Percentiles rank a stretch among this genome's conserved stretches.
These are phyloP conservation scores for Crocodylus rhombifer DNA, from an alignment of 2,797 vertebrate species.

Conservation along the genomic window DNA sequence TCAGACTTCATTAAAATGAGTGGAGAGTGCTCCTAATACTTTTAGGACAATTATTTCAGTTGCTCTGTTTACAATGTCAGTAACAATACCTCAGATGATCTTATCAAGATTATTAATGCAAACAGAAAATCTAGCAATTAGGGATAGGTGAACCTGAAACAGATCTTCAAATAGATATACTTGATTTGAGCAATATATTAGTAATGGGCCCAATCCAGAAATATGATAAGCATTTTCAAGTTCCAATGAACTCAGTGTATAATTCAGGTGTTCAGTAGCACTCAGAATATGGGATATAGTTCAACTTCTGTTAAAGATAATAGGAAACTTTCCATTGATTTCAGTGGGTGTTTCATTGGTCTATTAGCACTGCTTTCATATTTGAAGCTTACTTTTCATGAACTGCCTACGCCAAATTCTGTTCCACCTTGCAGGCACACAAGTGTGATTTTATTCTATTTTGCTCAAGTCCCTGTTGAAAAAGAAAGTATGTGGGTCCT, in stretches of 20 bases:
- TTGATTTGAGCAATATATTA: neutral
- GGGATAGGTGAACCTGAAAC: neutral
- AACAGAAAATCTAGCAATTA: neutral
- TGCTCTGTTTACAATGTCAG: no score
- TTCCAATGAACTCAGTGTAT: neutral
- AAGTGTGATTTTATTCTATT: no score
- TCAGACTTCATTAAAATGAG: neutral
- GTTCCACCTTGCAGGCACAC: no score
- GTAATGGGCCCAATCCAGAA: neutral
- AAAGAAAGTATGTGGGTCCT: no score
- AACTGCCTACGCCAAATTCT: no score
- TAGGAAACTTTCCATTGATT: neutral
- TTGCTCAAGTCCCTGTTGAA: no score
- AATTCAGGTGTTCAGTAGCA: neutral
- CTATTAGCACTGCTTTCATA: neutral
- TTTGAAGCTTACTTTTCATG: neutral
- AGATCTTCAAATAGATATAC: neutral
- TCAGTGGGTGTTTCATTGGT: neutral
- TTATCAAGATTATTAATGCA: no score
- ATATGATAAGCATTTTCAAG: neutral
- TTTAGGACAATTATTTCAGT: neutral
- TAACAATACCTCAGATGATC: no score
- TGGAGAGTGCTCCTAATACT: neutral
- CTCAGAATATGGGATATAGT: neutral
- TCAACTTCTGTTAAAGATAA: neutral